phyloP scores from a whole-genome alignment of 2,113 vertebrate species.

The Zonotrichia leucophrys region DNA sequence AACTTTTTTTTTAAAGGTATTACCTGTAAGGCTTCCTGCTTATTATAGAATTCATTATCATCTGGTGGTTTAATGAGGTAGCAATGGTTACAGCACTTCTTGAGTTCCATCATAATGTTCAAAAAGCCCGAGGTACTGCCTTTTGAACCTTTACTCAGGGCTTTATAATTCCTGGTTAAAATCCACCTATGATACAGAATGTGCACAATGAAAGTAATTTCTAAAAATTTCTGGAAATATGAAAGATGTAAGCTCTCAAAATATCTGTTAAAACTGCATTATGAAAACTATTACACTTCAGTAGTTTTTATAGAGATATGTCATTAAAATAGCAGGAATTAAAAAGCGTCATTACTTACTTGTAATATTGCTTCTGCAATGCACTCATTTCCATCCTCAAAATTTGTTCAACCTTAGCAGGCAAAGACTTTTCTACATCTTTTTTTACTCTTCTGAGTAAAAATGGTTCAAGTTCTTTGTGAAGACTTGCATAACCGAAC shows the following conservation, averaged over 20 bases:
- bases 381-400: constrained; percentile 97
- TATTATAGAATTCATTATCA: constrained; percentile 92
- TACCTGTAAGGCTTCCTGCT: constrained; percentile 95
- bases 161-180: constrained; percentile 98
- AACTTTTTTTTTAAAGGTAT: not conserved
- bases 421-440: constrained; percentile 97
- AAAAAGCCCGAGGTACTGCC: constrained; percentile 99
- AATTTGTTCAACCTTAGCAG: constrained; percentile 98
- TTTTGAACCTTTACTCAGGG: constrained; percentile 97
- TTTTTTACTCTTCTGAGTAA: constrained; percentile 95
- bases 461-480: constrained; percentile 97
- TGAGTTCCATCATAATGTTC: constrained; percentile 99
- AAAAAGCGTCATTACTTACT: constrained; percentile 76
- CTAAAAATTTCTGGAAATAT: not conserved
- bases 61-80: constrained; percentile 98
- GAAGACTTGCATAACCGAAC: constrained; percentile 94
- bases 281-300: not conserved
- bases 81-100: constrained; percentile 99
- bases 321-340: not conserved
- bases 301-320: not conserved
- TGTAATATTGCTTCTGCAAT: constrained; percentile 98
- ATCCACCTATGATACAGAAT: constrained; percentile 85
- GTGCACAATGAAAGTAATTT: not conserved
- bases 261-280: constrained; percentile 3
- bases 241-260: not conserved